phyloP scores from a whole-genome alignment of 2,797 vertebrate genomes.

The Chrosomus eos region DNA sequence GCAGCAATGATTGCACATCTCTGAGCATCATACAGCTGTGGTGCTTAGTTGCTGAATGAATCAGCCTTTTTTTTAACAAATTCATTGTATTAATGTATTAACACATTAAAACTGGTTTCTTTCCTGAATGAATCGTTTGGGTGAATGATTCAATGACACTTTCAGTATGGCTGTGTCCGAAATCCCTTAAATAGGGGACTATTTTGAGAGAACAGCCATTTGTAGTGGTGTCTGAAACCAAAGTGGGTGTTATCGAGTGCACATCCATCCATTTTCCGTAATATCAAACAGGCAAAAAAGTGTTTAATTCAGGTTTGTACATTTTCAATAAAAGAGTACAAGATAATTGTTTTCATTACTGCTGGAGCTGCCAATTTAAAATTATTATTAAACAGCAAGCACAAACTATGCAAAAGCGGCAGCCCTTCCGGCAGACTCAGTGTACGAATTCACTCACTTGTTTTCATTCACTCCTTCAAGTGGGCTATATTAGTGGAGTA shows the following conservation, averaged over 20 bases:
- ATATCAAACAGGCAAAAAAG: background rate
- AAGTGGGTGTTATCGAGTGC: background rate
- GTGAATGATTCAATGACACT: background rate
- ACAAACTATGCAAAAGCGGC: no score
- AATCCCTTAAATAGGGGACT: background rate
- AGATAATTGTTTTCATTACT: background rate
- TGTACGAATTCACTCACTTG: no score
- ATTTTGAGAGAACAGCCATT: background rate
- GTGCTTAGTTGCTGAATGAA: background rate
- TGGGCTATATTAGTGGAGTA: no score
- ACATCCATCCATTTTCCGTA: background rate
- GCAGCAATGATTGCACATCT: background rate
- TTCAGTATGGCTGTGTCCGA: background rate
- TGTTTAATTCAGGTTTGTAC: background rate
- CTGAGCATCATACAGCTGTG: background rate
- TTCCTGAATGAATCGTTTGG: background rate
- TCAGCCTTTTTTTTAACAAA: background rate
- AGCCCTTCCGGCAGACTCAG: no score
- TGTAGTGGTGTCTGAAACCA: background rate
- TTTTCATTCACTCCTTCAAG: no score
- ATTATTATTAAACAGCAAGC: no score
- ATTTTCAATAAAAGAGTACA: background rate
- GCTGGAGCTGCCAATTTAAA: no score
- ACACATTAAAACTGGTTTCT: background rate
- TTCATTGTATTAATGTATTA: background rate